These are phyloP conservation scores for Hyalella azteca DNA, from an alignment of 2,888 invertebrate species.

Conservation along the genomic window DNA sequence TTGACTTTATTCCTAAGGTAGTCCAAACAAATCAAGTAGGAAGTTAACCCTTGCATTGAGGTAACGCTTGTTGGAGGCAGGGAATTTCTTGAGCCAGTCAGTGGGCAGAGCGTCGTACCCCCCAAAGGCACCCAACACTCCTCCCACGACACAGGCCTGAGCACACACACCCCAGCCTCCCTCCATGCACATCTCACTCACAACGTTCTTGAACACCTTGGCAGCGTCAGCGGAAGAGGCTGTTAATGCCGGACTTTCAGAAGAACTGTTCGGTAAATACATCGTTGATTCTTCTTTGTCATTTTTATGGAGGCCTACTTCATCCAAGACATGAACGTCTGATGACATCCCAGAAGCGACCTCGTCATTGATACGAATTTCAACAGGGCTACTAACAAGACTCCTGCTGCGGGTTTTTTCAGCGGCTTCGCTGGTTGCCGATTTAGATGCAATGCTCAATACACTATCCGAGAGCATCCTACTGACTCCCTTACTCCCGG, in stretches of 20 bases:
- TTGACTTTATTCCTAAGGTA: slow-evolving; percentile 50
- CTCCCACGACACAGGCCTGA: slow-evolving; percentile 52
- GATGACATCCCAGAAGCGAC: not conserved
- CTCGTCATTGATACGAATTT: not conserved
- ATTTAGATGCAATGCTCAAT: not conserved
- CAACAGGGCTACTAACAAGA: not conserved
- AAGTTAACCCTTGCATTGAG: slow-evolving; percentile 46
- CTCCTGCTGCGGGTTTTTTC: not conserved
- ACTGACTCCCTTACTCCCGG: not conserved
- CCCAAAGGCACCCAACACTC: slow-evolving; percentile 46
- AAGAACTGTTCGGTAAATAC: too few species aligned
- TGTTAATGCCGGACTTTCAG: too few species aligned
- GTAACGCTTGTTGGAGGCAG: slow-evolving; percentile 42
- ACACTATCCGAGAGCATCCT: not conserved
- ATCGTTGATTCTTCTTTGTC: too few species aligned
- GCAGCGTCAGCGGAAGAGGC: not conserved
- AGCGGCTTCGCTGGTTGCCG: not conserved
- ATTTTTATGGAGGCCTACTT: not conserved
- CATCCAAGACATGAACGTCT: not conserved
- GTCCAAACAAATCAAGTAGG: slow-evolving; percentile 53
- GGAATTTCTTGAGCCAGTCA: slow-evolving; percentile 48
- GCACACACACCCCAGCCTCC: slow-evolving; percentile 48
- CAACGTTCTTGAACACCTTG: slow-evolving; percentile 32
- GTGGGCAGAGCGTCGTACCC: slow-evolving; percentile 50
- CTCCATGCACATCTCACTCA: slow-evolving; percentile 39